Percentiles rank a stretch among this genome's conserved stretches.
These are phyloP conservation scores for Trachythela sp. DNA, from an alignment of 64 coral and sea anemone genomes.

Conservation along the genomic window DNA sequence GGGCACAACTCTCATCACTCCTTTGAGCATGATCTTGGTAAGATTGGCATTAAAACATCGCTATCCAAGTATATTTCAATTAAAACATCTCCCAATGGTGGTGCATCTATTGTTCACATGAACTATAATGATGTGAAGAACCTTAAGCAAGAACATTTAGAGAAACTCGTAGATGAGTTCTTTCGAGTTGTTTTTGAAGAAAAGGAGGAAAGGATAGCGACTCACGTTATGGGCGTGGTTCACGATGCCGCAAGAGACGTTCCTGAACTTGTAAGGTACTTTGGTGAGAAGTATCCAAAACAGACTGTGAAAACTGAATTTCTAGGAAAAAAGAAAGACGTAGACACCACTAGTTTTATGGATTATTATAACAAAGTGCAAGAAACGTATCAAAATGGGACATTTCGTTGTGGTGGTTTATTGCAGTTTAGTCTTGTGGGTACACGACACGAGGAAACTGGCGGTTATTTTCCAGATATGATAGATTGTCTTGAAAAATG, in stretches of 20 bases:
- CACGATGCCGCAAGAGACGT: slow-evolving; percentile 75
- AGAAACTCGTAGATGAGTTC: slow-evolving; percentile 92
- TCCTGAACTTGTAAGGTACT: slow-evolving; percentile 84
- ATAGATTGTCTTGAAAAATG: slow-evolving; percentile 82
- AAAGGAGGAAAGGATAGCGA: slow-evolving; percentile 52
- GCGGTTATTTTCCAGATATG: slow-evolving; percentile 93
- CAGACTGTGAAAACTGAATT: slow-evolving; percentile 73
- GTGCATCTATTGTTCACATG: slow-evolving; percentile 78
- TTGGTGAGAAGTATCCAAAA: slow-evolving; percentile 74
- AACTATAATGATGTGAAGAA: slow-evolving; percentile 74
- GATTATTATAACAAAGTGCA: slow-evolving; percentile 76
- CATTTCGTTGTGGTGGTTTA: slow-evolving; percentile 71
- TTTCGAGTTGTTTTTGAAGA: slow-evolving; percentile 86
- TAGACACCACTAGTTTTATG: slow-evolving; percentile 83
- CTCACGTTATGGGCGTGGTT: slow-evolving; percentile 88
- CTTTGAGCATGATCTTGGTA: background rate
- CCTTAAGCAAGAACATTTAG: slow-evolving; percentile 76
- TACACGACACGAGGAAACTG: slow-evolving; percentile 86
- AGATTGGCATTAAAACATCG: background rate
- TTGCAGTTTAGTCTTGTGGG: slow-evolving; percentile 97
- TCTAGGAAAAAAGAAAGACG: slow-evolving; percentile 78
- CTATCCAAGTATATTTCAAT: background rate
- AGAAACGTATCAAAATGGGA: slow-evolving; percentile 68
- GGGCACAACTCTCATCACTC: background rate
- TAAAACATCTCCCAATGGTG: slow-evolving; percentile 63